Percentiles rank a stretch among this genome's conserved stretches.
These are phyloP conservation scores for Sphaeridia pumilis DNA, from an alignment of 2,888 invertebrate genomes.

Conservation along the genomic window DNA sequence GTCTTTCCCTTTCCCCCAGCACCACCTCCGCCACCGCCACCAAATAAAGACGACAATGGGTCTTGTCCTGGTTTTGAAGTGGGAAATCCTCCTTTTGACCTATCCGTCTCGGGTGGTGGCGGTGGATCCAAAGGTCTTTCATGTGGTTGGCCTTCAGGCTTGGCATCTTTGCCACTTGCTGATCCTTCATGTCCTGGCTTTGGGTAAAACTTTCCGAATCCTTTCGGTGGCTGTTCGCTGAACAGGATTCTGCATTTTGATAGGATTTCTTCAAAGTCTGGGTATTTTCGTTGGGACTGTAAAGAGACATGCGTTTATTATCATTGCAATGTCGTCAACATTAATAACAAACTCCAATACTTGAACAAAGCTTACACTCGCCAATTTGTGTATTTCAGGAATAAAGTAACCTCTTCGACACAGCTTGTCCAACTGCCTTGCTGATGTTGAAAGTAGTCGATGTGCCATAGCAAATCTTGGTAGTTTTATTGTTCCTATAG, in stretches of 20 bases:
- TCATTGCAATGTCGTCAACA: not conserved
- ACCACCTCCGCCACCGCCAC: slow-evolving; percentile 27
- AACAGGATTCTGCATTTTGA: slow-evolving; percentile 28
- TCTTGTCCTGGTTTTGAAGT: slow-evolving; percentile 18
- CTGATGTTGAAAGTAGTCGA: slow-evolving; percentile 22
- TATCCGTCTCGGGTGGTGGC: not conserved
- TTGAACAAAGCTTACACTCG: slow-evolving; percentile 9
- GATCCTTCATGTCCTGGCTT: slow-evolving; percentile 40
- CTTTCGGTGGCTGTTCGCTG: slow-evolving; percentile 68
- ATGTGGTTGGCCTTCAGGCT: not conserved
- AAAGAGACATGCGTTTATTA: slow-evolving; percentile 1
- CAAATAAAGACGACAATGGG: slow-evolving; percentile 33
- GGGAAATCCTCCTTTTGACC: slow-evolving; percentile 7
- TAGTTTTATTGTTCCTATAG: too few relatives aligned
- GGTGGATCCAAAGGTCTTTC: slow-evolving; percentile 2
- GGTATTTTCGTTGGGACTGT: slow-evolving; percentile 21
- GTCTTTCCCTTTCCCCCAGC: slow-evolving; percentile 19
- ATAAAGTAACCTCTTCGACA: slow-evolving; percentile 9
- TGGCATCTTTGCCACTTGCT: slow-evolving; percentile 38
- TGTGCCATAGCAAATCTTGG: too few relatives aligned
- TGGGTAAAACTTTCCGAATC: slow-evolving; percentile 81
- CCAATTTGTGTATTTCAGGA: slow-evolving; percentile 14
- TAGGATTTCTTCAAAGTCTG: slow-evolving; percentile 27
- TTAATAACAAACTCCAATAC: not conserved
- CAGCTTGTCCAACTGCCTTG: slow-evolving; percentile 17